Conservation (phyloP, 1,140 invertebrate genomes). For the Zaprionus inermis region DNA sequence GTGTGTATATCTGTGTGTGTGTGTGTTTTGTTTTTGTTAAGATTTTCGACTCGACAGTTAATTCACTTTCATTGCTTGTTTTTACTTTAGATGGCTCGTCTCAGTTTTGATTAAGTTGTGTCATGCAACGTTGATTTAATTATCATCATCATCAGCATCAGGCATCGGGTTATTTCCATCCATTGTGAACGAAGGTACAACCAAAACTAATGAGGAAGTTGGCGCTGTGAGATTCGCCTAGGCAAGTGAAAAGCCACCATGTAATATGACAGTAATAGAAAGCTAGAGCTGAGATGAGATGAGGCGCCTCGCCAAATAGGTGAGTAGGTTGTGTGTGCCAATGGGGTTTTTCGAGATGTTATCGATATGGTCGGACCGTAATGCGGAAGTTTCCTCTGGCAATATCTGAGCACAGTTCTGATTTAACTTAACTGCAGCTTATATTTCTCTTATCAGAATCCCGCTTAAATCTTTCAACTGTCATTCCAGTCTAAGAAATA, state of each 20-base stretch:
- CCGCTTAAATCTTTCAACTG: neutral
- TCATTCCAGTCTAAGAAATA: neutral
- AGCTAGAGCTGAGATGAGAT: conserved; percentile 35
- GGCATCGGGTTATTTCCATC: conserved; percentile 48
- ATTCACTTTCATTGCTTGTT: conserved; percentile 71
- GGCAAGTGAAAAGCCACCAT: conserved; percentile 53
- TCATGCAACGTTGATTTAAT: conserved; percentile 82
- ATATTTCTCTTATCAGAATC: neutral
- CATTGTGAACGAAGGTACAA: conserved; percentile 52
- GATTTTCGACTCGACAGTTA: conserved; percentile 48
- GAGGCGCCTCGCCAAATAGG: conserved; percentile 20
- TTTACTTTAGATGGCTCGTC: conserved; percentile 41
- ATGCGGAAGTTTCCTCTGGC: neutral
- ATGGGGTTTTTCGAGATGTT: conserved; percentile 25
- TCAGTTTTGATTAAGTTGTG: conserved; percentile 80
- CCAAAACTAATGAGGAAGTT: conserved; percentile 74
- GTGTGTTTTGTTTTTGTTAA: conserved; percentile 35
- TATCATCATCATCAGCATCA: conserved; percentile 62
- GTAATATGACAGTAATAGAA: conserved; percentile 60
- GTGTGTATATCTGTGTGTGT: neutral
- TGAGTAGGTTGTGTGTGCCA: conserved; percentile 33
- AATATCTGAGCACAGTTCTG: no score
- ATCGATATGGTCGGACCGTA: conserved; percentile 24
- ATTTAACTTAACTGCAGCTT: neutral
- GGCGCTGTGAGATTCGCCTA: conserved; percentile 46